Percentiles rank a stretch among this genome's conserved stretches.
Evolutionary conservation across 64 coral and sea anemone species (phyloP).

Genomic region (Acropora tenuis): DNA sequence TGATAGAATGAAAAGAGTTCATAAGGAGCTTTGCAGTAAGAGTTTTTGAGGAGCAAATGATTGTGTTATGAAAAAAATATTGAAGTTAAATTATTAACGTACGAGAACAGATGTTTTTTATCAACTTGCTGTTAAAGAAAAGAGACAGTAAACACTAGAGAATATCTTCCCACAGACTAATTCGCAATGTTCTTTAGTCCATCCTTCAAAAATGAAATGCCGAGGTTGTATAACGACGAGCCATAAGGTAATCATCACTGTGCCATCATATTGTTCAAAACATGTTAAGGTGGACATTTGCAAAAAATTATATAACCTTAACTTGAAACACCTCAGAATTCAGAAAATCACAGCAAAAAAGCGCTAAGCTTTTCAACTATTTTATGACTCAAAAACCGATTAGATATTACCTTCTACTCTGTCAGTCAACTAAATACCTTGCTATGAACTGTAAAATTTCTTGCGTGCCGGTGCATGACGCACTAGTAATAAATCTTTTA

Average conservation of each 20-base stretch:
- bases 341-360: too few species aligned
- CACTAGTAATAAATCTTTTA: too few species aligned
- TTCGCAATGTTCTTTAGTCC: background rate
- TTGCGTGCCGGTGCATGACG: too few species aligned
- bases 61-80: slow-evolving; percentile 13
- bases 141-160: background rate
- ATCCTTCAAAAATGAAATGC: slow-evolving; percentile 15
- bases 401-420: background rate
- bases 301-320: background rate
- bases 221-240: slow-evolving; percentile 8
- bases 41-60: background rate
- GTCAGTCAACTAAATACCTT: background rate
- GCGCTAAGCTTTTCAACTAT: too few species aligned
- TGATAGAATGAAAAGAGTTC: background rate
- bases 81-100: slow-evolving; percentile 39
- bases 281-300: too few species aligned
- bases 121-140: slow-evolving; percentile 1
- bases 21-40: background rate
- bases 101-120: slow-evolving; percentile 9
- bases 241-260: slow-evolving; percentile 5
- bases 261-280: too few species aligned
- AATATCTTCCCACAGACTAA: background rate
- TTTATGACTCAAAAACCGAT: too few species aligned
- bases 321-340: too few species aligned
- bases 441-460: background rate